Base-by-base conservation (phyloP, 2,113 vertebrate species). In the Poeciliopsis retropinna region DNA sequence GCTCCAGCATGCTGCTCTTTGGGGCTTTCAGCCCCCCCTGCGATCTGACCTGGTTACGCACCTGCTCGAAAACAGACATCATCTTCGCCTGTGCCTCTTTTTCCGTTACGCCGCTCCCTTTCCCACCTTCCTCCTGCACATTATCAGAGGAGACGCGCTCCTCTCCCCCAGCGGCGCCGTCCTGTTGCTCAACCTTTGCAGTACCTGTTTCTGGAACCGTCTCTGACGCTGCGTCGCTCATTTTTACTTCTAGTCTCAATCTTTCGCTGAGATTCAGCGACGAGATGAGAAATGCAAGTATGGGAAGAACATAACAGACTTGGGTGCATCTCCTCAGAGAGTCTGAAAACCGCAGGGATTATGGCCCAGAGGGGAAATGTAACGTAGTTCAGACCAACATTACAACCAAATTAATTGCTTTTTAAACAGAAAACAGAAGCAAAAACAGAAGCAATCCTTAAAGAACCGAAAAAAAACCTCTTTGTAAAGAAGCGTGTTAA, bases 41-140 rank as follows among this genome's bases (percentile, higher is more conserved):
- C 11, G 90, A 90, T 78, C 86, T 92, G 82, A 96, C 90, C 76
- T 91, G 92, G 41, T 79, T 79, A 74, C 93, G 90, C 63, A 95
- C 93, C 87, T 94, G 86, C 10, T 85, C 85, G 22, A 94, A 86
- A 63, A 92, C 78, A 19, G 88, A 84, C 63, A 89, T 87, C 68
- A 91, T 73, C 79, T 82, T 94, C 17, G 31, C 25, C 22, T 83
- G 85, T 0, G 9, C 25, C 41, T 84, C 80, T 12, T 64, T 88
- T 29, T 85, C 78, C 57, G 64, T 70, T 30, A 67, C 9, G 17
- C 29, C 54, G 28, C 73, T 44, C 60, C 87, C 88, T 17, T 82
- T 78, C 1, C 4, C 31, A 27, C 22, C 3, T 57, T 75, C 67
- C 3, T 68, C 60, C 2, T 76, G 72, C 10, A 0, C 51, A 62